Evolutionary conservation across 1,140 invertebrate species (phyloP), one percentile per base, ranked within the genome.

Genomic region (Pseudomyrmex gracilis): DNA sequence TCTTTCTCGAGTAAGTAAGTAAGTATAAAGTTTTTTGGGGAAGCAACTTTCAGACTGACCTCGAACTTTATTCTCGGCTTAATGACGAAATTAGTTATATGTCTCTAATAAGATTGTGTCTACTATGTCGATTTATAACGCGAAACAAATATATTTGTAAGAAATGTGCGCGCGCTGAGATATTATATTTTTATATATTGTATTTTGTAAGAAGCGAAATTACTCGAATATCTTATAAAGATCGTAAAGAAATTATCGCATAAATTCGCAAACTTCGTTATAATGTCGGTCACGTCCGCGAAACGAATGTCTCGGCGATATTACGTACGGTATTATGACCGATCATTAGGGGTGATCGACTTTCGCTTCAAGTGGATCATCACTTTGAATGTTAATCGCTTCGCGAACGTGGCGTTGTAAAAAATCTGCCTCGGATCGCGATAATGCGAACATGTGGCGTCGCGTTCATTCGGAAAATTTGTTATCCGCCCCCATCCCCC

Each of bases 351-450:
- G 51, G 64, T n/a, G n/a, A 51, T 34, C 76, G 76, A 53, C 63
- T 82, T 82, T 82, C 71, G 43, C 66, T 51, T 53, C 22, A 88
- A 85, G 83, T 85, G 86, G 83, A 87, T 88, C 87, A 87, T 88
- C 87, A 70, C 76, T 74, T 80, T 88, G 87, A 88, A 88, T 88
- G 53, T 88, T 88, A 88, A 88, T 88, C 83, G 66, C 43, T 47
- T 58, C 77, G 57, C 17, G 34, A 57, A 71, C 43, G 24, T 34
- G 34, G 34, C 10, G 51, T 12, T 61, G 53, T 24, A 55, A 68
- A 68, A 63, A 73, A 22, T 24, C 45, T 13, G n/a, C 12, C 58
- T 15, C 20, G 57, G 1, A 60, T 76, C 43, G n/a, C 45, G 12
- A 70, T 73, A 12, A 22, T 53, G 61, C 45, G 58, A 53, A 53